Base-by-base conservation (phyloP, 2,888 invertebrate genomes). In the Rotaria macrura region DNA sequence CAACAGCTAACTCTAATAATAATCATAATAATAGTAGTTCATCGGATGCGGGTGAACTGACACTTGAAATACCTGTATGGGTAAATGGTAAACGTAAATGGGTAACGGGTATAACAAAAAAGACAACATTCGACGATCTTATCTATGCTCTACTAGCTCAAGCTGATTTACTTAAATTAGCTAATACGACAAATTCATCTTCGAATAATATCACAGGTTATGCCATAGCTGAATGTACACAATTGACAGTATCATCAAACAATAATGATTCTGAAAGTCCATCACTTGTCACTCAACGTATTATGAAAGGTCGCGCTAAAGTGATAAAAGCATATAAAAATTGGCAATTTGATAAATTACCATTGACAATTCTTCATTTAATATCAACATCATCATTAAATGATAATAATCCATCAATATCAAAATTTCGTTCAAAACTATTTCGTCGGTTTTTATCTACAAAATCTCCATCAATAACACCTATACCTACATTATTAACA, bases 81-180 rank as follows among this genome's bases (percentile, higher is more conserved):
- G 86, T 86, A 34, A 43, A 84, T 10, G 86, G 84, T 38, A 85
- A 74, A 29, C 85, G 85, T 83, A 86, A 86, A 83, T 86, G 86
- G 86, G 85, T 86, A n/a, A 86, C 86, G 14, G 86, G 86, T 47
- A 86, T 86, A 49, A 83, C 86, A 55, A 86, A 86, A 83, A 85
- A 85, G 34, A 86, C 86, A 23, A 86, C 86, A 49, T 83, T 86
- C 47, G 84, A 86, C 43, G 86, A 86, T 83, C 47, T 86, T 25
- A 85, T 86, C 6, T 86, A 72, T 57, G 86, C 86, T 47, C 57
- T 86, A 55, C 40, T 86, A 49, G 83, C 83, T 54, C 86, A 86
- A 84, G 79, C 79, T 79, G 79, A 79, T 79, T 34, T 79, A 43
- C n/a, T 79, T 14, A 79, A 40, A 79, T 12, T 43, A 4, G 25